Base-by-base conservation (phyloP, 2,888 invertebrate species). In the Luperina nickerlii region DNA sequence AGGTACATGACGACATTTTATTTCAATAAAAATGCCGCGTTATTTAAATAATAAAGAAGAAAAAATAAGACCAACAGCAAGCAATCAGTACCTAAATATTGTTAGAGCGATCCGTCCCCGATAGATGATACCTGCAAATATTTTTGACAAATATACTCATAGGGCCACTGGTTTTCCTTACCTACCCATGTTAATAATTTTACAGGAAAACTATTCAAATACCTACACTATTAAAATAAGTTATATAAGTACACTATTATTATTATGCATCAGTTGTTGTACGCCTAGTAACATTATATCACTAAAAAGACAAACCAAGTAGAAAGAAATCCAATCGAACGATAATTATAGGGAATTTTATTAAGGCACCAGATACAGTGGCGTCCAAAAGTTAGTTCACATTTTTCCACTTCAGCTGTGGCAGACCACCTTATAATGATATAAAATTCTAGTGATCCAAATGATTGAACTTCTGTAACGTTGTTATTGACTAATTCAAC, bases 21-120 rank as follows among this genome's bases (percentile, higher is more conserved):
- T 57, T 70, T 32, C 4, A 79, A 42, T 60, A 68, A 51, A 78
- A 51, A 80, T 42, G 57, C 54, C 69, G 27, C 42, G 38, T 48
- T 15, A 60, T 60, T 60, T n/a, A 13, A n/a, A 60, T 76, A 68
- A 65, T 76, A 68, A 65, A 57, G 65, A 57, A 42, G n/a, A 63
- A 51, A n/a, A n/a, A 74, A 80, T 72, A 72, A 32, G 11, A 45
- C 48, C 27, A 42, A 48, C 62, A 62, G 4, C 32, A 38, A 68
- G 51, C n/a, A 27, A 75, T 80, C 60, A 60, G 74, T 51, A 32
- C 32, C 32, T 32, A 75, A 79, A 79, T 83, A 75, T 84, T 79
- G 18, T 63, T 60, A 27, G 24, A 79, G 45, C 67, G 51, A 71
- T 67, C 38, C 42, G 70, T 79, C 70, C 70, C 54, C 57, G 45